phyloP scores from a whole-genome alignment of 1,140 invertebrate genomes.

The Popillia japonica region DNA sequence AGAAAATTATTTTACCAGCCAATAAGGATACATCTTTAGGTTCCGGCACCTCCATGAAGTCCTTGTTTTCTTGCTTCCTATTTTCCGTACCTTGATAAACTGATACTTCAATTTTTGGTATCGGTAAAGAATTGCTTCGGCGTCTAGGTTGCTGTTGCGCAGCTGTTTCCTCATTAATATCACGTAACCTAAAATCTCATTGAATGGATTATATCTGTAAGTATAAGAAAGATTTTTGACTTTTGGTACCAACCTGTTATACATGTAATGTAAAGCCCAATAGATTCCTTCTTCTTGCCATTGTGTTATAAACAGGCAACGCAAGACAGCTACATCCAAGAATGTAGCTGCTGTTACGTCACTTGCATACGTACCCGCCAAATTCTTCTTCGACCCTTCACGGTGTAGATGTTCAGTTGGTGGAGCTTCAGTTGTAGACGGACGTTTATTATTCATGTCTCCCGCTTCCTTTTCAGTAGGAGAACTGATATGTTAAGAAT shows the following conservation, averaged over 20 bases:
- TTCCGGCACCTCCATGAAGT: conserved; percentile 79
- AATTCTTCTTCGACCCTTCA: conserved; percentile 50
- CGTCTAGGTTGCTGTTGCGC: conserved; percentile 76
- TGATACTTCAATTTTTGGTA: conserved; percentile 90
- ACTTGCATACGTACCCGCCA: conserved; percentile 47
- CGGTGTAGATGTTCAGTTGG: conserved; percentile 36
- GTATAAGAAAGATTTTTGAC: conserved; percentile 21
- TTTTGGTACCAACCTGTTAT: conserved; percentile 72
- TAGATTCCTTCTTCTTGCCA: conserved; percentile 98
- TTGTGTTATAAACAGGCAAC: conserved; percentile 95
- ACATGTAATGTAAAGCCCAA: conserved; percentile 95
- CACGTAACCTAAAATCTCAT: conserved; percentile 69
- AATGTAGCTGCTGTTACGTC: conserved; percentile 91
- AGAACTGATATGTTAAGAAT: conserved; percentile 53
- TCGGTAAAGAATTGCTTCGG: conserved; percentile 90
- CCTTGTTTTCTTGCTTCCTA: conserved; percentile 73
- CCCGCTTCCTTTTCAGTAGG: conserved; percentile 65
- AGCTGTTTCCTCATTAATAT: conserved; percentile 81
- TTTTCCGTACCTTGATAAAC: conserved; percentile 78
- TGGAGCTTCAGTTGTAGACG: conserved; percentile 45
- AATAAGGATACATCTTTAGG: conserved; percentile 68
- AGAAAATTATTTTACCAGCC: conserved; percentile 56
- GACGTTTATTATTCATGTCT: conserved; percentile 57
- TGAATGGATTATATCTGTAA: not conserved
- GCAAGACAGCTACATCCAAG: conserved; percentile 92